These are phyloP conservation scores for Nephrotoma flavescens DNA, from an alignment of 2,888 invertebrate species.

Conservation along the genomic window DNA sequence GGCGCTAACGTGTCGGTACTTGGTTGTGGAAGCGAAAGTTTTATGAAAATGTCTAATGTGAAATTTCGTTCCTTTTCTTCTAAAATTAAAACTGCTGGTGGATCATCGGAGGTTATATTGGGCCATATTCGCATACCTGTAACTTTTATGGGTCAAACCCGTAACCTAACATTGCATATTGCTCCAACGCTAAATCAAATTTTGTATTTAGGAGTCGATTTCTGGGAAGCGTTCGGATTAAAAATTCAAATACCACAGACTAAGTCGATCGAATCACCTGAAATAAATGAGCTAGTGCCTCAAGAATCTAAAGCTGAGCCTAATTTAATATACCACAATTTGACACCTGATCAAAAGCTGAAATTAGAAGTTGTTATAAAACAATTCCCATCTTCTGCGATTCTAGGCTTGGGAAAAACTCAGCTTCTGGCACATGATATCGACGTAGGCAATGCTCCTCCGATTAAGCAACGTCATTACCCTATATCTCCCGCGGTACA, in stretches of 20 bases:
- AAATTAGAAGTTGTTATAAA: too few relatives aligned
- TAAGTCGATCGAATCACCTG: neutral
- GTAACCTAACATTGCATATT: neutral
- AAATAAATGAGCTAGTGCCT: neutral
- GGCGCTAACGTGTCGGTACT: conserved; percentile 7
- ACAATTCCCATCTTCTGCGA: too few relatives aligned
- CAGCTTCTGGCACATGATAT: conserved; percentile 10
- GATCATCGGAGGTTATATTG: too few relatives aligned
- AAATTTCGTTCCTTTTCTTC: too few relatives aligned
- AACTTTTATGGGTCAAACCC: too few relatives aligned
- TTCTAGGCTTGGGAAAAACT: too few relatives aligned
- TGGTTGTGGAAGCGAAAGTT: neutral
- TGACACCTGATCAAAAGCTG: neutral
- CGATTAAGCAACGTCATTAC: conserved; percentile 13
- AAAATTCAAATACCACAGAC: neutral
- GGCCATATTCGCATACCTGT: too few relatives aligned
- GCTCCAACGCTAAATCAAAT: neutral
- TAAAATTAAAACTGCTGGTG: too few relatives aligned
- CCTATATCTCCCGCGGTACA: conserved; percentile 13
- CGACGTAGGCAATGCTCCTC: conserved; percentile 11
- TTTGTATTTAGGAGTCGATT: neutral
- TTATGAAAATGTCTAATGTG: neutral
- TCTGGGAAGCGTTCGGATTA: neutral
- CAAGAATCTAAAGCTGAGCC: neutral
- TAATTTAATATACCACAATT: neutral